A percentile compares a stretch with the other conserved stretches of the same genome.
Conservation (phyloP, 2,113 vertebrate species). For the Psilopogon haemacephalus region DNA sequence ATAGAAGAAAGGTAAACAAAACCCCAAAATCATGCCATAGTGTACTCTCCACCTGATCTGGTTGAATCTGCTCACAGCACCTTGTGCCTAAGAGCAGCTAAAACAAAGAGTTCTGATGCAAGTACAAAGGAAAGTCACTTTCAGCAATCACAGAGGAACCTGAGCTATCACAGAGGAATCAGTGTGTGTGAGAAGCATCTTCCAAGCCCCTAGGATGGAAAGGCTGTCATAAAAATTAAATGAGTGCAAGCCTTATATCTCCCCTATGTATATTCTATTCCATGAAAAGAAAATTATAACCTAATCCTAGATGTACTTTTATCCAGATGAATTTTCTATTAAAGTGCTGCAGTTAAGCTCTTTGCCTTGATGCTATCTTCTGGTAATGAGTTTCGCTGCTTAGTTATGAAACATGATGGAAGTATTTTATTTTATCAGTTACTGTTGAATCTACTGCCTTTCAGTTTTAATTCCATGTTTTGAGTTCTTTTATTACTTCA, state of each 20-base stretch:
- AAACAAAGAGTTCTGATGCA: background rate
- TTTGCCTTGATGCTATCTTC: constrained; percentile 10
- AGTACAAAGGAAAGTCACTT: background rate
- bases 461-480: background rate
- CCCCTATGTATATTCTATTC: background rate
- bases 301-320: constrained; percentile 37
- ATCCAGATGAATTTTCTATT: constrained; percentile 26
- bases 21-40: background rate
- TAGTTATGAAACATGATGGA: constrained; percentile 18
- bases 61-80: background rate
- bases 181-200: background rate
- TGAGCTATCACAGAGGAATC: background rate
- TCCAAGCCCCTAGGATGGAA: background rate
- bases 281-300: constrained; percentile 8
- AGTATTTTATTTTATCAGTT: constrained; percentile 21
- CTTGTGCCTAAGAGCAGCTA: background rate
- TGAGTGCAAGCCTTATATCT: background rate
- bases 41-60: background rate
- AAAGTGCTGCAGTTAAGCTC: constrained; percentile 22
- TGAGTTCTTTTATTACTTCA: background rate
- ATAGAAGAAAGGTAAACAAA: background rate
- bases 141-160: background rate
- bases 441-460: background rate
- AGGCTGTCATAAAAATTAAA: background rate
- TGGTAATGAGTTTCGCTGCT: background rate